These are phyloP conservation scores for Eristalis intricaria DNA, from an alignment of 2,888 invertebrate genomes.

Conservation along the genomic window DNA sequence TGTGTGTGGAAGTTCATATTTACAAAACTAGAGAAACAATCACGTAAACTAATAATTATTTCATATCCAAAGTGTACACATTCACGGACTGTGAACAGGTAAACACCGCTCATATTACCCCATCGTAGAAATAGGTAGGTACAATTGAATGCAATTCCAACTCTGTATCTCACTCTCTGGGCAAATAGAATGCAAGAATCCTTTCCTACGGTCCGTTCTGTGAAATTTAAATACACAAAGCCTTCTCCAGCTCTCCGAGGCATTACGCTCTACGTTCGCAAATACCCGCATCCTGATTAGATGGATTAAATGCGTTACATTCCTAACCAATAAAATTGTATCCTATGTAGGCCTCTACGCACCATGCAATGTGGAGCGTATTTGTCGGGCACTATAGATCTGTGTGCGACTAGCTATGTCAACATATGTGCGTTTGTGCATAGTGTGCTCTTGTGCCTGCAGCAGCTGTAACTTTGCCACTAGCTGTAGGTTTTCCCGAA, in stretches of 20 bases:
- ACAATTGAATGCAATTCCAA: conserved; percentile 45
- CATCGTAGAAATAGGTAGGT: not conserved
- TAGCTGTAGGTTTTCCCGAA: conserved; percentile 52
- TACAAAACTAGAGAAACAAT: conserved; percentile 37
- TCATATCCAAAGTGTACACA: conserved; percentile 45
- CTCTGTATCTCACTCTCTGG: conserved; percentile 39
- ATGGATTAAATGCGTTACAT: conserved; percentile 69
- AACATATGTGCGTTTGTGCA: conserved; percentile 27
- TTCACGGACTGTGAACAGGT: conserved; percentile 48
- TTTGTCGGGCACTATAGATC: conserved; percentile 26
- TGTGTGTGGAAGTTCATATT: conserved; percentile 36
- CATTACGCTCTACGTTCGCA: conserved; percentile 63
- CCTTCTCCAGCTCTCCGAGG: conserved; percentile 52
- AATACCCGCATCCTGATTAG: conserved; percentile 69
- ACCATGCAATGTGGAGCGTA: conserved; percentile 19
- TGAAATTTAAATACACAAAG: conserved; percentile 57
- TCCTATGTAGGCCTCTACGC: conserved; percentile 14
- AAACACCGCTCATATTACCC: conserved; percentile 35
- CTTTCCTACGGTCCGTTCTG: conserved; percentile 39
- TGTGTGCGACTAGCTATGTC: conserved; percentile 36
- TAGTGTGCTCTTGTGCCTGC: not conserved
- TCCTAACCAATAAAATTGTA: conserved; percentile 54
- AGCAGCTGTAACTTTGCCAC: conserved; percentile 14
- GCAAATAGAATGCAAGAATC: conserved; percentile 56
- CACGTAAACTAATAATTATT: conserved; percentile 65